Percentiles rank a stretch among this genome's conserved stretches.
These are phyloP conservation scores for Seriola quinqueradiata DNA, from an alignment of 2,113 vertebrate genomes.

Conservation along the genomic window DNA sequence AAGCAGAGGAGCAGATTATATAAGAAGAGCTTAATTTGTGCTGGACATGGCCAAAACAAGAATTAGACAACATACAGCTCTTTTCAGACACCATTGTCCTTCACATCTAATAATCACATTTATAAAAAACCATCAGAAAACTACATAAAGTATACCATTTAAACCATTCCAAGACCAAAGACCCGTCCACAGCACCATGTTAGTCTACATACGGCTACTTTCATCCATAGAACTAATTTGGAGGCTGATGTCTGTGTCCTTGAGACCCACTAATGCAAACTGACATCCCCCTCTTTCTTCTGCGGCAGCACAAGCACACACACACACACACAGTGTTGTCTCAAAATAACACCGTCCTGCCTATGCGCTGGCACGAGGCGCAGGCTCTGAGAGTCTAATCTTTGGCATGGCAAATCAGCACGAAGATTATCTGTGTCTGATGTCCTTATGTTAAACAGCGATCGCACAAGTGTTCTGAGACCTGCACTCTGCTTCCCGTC, in stretches of 20 bases:
- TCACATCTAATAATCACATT: conserved; percentile 37
- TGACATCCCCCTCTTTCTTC: background rate
- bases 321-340: background rate
- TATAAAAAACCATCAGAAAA: conserved; percentile 12
- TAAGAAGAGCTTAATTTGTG: conserved; percentile 45
- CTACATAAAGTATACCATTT: background rate
- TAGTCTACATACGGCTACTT: background rate
- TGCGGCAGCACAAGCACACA: conserved; percentile 14
- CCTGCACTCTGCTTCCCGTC: conserved; percentile 19
- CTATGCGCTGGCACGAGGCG: background rate
- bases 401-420: conserved; percentile 31
- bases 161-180: background rate
- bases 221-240: background rate
- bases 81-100: background rate
- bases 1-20: conserved; percentile 31
- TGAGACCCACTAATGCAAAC: background rate
- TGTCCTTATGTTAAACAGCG: conserved; percentile 38
- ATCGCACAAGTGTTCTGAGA: conserved; percentile 25
- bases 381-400: conserved; percentile 4
- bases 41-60: conserved; percentile 5
- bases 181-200: background rate
- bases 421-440: conserved; percentile 48
- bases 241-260: background rate
- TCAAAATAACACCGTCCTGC: conserved; percentile 5
- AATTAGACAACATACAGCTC: background rate